Evolutionary conservation across 2,113 vertebrate species (phyloP).

Genomic region (Taxidea taxus): DNA sequence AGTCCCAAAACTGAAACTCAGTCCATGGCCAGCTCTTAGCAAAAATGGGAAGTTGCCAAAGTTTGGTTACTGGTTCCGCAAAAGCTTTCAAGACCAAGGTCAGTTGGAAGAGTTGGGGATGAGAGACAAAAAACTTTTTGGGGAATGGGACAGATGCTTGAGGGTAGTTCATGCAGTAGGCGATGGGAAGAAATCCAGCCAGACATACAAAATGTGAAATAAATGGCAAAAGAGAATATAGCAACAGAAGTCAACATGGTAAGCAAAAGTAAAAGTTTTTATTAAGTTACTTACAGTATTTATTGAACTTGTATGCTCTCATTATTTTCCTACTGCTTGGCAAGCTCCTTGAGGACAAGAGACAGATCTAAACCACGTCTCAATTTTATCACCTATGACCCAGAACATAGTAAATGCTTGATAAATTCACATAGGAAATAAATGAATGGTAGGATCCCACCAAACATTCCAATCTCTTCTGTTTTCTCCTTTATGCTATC

Average conservation of each 20-base stretch:
- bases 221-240: not conserved
- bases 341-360: not conserved
- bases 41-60: not conserved
- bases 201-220: not conserved
- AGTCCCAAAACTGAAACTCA: not conserved
- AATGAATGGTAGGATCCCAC: not conserved
- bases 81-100: not conserved
- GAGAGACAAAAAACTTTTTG: not conserved
- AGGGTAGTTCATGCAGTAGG: not conserved
- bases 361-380: not conserved
- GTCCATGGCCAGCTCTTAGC: not conserved
- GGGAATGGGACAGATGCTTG: conserved; percentile 2
- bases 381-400: not conserved
- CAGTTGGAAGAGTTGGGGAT: not conserved
- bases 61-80: not conserved
- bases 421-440: not conserved
- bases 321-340: not conserved
- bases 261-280: not conserved
- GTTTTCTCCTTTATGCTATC: not conserved
- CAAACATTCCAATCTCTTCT: not conserved
- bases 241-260: not conserved
- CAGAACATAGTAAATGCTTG: not conserved
- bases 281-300: not conserved
- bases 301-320: not conserved
- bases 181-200: conserved; percentile 23